These are phyloP conservation scores for Danionella dracula DNA, from an alignment of 2,797 vertebrate species.

Conservation along the genomic window DNA sequence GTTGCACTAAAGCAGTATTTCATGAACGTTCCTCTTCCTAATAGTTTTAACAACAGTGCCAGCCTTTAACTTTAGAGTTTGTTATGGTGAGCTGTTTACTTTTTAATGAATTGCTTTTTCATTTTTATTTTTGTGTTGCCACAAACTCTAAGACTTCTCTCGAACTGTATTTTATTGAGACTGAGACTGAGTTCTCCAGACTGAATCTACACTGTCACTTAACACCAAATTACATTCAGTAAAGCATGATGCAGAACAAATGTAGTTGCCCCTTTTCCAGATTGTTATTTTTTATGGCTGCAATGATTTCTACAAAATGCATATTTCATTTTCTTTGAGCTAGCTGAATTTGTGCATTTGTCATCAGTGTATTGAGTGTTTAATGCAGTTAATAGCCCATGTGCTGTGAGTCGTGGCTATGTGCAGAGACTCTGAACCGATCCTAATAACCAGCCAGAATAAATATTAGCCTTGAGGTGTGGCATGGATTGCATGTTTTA, in stretches of 20 bases:
- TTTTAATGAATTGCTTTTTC: no score
- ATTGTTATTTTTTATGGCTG: no score
- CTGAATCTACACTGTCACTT: neutral
- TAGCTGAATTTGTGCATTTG: neutral
- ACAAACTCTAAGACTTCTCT: no score
- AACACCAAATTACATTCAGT: neutral
- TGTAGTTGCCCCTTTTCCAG: neutral
- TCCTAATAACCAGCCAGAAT: neutral
- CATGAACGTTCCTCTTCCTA: no score
- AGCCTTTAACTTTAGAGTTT: no score
- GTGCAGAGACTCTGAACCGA: neutral
- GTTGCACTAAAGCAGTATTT: no score
- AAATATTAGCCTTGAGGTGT: neutral
- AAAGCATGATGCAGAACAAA: neutral
- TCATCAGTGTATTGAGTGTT: constrained; percentile 20
- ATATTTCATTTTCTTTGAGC: neutral
- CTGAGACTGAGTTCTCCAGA: neutral
- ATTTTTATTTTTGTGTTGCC: neutral
- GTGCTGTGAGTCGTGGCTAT: neutral
- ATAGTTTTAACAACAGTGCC: no score
- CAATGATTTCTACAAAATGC: neutral
- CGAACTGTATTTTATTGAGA: no score
- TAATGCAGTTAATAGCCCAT: neutral
- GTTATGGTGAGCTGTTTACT: no score
- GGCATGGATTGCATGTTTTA: neutral